phyloP scores from a whole-genome alignment of 2,113 vertebrate genomes.

The Esox niger region DNA sequence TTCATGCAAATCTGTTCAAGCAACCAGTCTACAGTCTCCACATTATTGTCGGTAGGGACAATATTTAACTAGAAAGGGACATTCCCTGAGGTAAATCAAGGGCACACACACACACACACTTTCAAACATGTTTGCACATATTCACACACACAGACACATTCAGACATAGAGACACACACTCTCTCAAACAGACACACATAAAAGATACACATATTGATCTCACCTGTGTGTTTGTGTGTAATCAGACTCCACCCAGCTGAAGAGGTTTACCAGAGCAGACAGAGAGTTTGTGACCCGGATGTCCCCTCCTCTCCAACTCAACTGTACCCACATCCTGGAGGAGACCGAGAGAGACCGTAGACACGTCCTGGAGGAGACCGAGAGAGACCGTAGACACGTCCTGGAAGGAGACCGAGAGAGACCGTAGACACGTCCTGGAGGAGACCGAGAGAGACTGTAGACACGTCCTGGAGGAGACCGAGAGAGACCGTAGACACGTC shows the following conservation, averaged over 20 bases:
- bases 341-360: not conserved
- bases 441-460: too few species aligned
- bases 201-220: not conserved
- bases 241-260: constrained; percentile 44
- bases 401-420: not conserved
- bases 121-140: constrained; percentile 19
- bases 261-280: constrained; percentile 55
- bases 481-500: too few species aligned
- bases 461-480: too few species aligned
- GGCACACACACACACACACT: constrained; percentile 3
- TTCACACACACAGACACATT: constrained; percentile 20
- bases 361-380: not conserved
- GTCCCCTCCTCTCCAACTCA: constrained; percentile 53
- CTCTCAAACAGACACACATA: too few species aligned
- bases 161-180: constrained; percentile 4
- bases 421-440: constrained; percentile 15
- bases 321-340: constrained; percentile 14
- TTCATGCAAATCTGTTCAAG: too few species aligned
- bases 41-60: too few species aligned
- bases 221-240: constrained; percentile 11
- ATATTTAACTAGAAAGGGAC: too few species aligned
- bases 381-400: not conserved
- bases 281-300: constrained; percentile 61
- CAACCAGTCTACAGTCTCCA: too few species aligned
- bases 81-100: too few species aligned